Conservation (phyloP, 1,140 invertebrate genomes). For the Zaprionus ghesquierei region DNA sequence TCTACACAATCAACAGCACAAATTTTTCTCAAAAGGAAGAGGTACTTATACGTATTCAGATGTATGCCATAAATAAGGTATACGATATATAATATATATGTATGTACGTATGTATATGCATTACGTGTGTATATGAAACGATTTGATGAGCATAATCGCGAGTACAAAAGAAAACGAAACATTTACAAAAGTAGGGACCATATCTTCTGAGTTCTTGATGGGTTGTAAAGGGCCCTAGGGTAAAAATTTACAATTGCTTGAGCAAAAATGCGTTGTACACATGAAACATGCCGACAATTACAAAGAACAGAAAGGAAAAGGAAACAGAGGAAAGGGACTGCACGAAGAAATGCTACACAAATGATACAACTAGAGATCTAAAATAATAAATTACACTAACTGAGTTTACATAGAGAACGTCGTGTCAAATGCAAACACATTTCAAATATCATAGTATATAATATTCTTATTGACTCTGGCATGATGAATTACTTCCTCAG, state of each 20-base stretch:
- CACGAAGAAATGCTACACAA: slow-evolving; percentile 12
- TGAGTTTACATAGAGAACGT: neutral
- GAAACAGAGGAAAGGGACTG: slow-evolving; percentile 2
- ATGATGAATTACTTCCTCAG: slow-evolving; percentile 50
- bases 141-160: slow-evolving; percentile 29
- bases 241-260: slow-evolving; percentile 55
- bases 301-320: neutral
- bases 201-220: slow-evolving; percentile 1
- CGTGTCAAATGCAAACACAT: slow-evolving; percentile 5
- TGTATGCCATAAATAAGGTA: neutral
- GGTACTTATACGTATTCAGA: slow-evolving; percentile 44
- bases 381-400: slow-evolving; percentile 22
- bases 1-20: slow-evolving; percentile 34
- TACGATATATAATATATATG: slow-evolving; percentile 9
- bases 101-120: slow-evolving; percentile 23
- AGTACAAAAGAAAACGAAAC: slow-evolving; percentile 28
- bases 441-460: slow-evolving; percentile 32
- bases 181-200: slow-evolving; percentile 55
- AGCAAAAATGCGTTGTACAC: slow-evolving; percentile 32
- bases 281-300: slow-evolving; percentile 36
- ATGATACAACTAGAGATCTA: slow-evolving; percentile 18
- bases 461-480: slow-evolving; percentile 9
- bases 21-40: slow-evolving; percentile 58
- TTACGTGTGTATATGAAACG: slow-evolving; percentile 2
- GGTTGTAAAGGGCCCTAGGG: slow-evolving; percentile 30